A percentile compares a stretch with the other conserved stretches of the same genome.
Conservation (phyloP, 2,113 vertebrate genomes). For the Crypturellus undulatus region DNA sequence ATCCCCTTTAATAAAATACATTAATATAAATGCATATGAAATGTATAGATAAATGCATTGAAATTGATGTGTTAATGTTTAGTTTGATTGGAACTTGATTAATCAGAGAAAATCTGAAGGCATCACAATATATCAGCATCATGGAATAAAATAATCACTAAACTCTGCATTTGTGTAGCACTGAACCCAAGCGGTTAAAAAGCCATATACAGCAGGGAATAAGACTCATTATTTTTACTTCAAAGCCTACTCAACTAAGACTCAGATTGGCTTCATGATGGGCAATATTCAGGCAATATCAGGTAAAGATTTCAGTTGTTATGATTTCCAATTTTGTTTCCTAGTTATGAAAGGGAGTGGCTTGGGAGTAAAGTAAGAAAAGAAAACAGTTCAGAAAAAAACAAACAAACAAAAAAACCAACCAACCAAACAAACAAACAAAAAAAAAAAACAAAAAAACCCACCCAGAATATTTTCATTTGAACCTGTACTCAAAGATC, state of each 20-base stretch:
- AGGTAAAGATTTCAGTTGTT: background rate
- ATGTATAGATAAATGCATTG: constrained; percentile 18
- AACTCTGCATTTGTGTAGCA: background rate
- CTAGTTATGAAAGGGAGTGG: background rate
- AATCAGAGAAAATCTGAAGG: background rate
- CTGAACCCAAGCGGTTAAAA: constrained; percentile 17
- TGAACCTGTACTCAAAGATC: background rate
- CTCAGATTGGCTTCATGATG: background rate
- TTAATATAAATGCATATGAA: constrained; percentile 33
- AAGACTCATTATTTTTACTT: background rate
- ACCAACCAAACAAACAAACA: too few species aligned
- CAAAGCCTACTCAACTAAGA: background rate
- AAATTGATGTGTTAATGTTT: background rate
- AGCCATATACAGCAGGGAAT: background rate
- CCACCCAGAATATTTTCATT: background rate
- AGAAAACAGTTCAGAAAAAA: background rate
- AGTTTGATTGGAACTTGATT: constrained; percentile 2
- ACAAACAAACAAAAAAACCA: background rate
- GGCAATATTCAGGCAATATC: background rate
- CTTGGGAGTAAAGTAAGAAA: background rate
- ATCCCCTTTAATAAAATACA: constrained; percentile 40
- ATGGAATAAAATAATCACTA: background rate
- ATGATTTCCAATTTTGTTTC: background rate
- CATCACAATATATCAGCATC: background rate
- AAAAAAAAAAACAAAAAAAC: background rate